A percentile compares a stretch with the other conserved stretches of the same genome.
phyloP scores from a whole-genome alignment of 2,113 vertebrate species.

The Columba janthina region DNA sequence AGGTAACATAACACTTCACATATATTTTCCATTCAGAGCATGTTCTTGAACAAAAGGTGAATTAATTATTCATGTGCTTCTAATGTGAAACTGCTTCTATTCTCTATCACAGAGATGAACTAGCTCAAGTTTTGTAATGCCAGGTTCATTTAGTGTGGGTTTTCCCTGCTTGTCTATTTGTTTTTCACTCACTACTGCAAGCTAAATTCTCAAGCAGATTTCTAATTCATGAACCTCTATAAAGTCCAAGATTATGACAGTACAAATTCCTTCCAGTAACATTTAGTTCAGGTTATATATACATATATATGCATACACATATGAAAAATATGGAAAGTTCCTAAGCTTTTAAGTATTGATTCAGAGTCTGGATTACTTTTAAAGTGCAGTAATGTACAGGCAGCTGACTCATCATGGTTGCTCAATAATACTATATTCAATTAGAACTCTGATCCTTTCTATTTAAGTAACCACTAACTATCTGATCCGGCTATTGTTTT shows the following conservation, averaged over 20 bases:
- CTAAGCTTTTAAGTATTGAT: background rate
- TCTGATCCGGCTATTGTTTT: background rate
- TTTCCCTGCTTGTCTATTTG: background rate
- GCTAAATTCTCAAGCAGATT: background rate
- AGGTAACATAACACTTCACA: background rate
- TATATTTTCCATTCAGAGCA: conserved; percentile 12
- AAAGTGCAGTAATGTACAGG: background rate
- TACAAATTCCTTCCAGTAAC: background rate
- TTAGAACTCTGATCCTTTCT: background rate
- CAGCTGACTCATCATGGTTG: background rate
- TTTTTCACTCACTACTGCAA: background rate
- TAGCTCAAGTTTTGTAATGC: background rate
- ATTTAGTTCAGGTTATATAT: background rate
- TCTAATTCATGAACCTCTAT: background rate
- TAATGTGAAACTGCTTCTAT: background rate
- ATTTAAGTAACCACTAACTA: background rate
- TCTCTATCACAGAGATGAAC: background rate
- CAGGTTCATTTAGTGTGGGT: background rate
- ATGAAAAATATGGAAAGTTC: background rate
- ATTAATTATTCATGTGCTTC: conserved; percentile 42
- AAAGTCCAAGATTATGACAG: background rate
- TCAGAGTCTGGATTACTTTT: background rate
- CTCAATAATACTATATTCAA: background rate
- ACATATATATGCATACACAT: background rate
- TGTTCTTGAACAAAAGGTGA: background rate